phyloP scores from a whole-genome alignment of 1,140 invertebrate species.

The Helicoverpa zea region DNA sequence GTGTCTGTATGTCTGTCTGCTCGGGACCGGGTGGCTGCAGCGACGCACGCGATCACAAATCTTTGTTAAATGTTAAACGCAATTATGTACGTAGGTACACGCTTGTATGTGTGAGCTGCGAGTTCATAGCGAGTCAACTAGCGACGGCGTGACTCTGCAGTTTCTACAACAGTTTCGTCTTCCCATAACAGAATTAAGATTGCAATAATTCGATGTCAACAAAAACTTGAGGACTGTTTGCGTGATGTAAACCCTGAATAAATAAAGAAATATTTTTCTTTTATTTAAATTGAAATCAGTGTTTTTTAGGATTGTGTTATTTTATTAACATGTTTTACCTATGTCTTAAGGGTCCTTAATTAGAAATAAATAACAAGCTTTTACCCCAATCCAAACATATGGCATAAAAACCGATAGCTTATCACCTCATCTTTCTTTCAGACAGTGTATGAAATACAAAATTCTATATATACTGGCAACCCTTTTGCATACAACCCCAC shows the following conservation, averaged over 20 bases:
- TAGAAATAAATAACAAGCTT: background rate
- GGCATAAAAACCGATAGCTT: background rate
- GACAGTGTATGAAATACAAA: slow-evolving; percentile 46
- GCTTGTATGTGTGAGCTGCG: background rate
- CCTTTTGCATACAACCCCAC: slow-evolving; percentile 55
- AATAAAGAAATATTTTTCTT: no score
- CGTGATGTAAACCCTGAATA: no score
- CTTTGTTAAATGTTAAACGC: slow-evolving; percentile 31
- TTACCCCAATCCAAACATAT: background rate
- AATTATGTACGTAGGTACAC: slow-evolving; percentile 17
- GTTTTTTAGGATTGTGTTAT: no score
- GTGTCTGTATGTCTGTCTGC: slow-evolving; percentile 37
- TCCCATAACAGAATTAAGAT: background rate
- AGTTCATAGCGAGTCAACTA: slow-evolving; percentile 10
- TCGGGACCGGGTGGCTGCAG: background rate
- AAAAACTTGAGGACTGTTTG: no score
- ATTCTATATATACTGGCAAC: slow-evolving; percentile 36
- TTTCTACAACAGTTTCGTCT: background rate
- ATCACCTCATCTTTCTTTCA: slow-evolving; percentile 14
- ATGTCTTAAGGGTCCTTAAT: no score
- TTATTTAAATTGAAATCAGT: no score
- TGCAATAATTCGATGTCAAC: no score
- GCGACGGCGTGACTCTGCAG: background rate
- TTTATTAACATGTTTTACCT: no score
- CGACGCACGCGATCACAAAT: slow-evolving; percentile 21